phyloP scores from a whole-genome alignment of 2,888 invertebrate species.

The Tachina fera region DNA sequence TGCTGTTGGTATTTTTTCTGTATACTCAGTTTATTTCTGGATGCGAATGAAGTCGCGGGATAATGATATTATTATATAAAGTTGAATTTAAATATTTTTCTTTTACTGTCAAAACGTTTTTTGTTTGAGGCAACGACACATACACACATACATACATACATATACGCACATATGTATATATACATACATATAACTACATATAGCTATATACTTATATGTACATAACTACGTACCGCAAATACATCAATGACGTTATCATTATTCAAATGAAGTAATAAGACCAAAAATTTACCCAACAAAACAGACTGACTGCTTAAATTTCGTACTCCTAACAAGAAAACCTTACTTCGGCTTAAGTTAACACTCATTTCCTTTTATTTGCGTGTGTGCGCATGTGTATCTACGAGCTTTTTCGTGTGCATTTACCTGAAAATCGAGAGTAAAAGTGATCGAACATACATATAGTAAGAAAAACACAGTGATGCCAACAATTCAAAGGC shows the following conservation, averaged over 20 bases:
- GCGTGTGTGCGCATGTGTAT: background rate
- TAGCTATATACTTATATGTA: no score
- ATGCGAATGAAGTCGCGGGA: no score
- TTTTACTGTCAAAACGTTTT: no score
- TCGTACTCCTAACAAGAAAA: constrained; percentile 7
- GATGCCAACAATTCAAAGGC: no score
- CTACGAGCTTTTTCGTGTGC: background rate
- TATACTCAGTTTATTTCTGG: no score
- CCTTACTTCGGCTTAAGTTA: background rate
- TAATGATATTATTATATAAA: no score
- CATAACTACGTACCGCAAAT: background rate
- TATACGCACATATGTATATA: background rate
- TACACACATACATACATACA: background rate
- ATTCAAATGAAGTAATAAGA: constrained; percentile 43
- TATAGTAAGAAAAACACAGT: no score
- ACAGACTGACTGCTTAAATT: constrained; percentile 3
- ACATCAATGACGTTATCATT: constrained; percentile 56
- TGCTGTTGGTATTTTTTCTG: no score
- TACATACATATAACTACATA: background rate
- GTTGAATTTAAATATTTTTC: no score
- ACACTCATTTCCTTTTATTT: constrained; percentile 8
- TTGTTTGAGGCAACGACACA: background rate
- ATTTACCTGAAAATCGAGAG: constrained; percentile 75
- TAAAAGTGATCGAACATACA: constrained; percentile 78
- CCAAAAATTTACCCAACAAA: background rate